Evolutionary conservation across 2,797 vertebrate species (phyloP).

Genomic region (Tauraco hartlaubi): DNA sequence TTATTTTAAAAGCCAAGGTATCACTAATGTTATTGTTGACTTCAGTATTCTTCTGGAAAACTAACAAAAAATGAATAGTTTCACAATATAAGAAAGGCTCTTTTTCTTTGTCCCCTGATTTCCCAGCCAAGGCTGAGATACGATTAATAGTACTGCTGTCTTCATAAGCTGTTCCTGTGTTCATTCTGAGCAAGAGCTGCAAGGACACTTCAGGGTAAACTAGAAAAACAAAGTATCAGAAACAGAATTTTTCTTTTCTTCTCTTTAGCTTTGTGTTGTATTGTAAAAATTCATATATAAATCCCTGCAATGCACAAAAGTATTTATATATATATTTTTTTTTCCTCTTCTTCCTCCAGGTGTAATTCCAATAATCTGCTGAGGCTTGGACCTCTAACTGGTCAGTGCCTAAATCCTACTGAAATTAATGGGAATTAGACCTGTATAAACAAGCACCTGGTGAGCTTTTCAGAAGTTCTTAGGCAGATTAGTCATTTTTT

Average conservation of each 20-base stretch:
- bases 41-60: background rate
- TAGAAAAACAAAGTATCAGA: background rate
- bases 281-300: background rate
- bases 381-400: background rate
- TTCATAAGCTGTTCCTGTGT: background rate
- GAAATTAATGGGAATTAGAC: background rate
- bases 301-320: background rate
- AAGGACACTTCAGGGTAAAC: background rate
- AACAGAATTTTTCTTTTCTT: background rate
- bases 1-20: background rate
- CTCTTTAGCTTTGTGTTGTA: background rate
- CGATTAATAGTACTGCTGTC: background rate
- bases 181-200: background rate
- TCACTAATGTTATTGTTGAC: background rate
- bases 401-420: background rate
- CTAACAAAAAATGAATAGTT: background rate
- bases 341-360: background rate
- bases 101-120: background rate
- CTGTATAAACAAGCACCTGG: background rate
- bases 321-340: background rate
- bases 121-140: background rate
- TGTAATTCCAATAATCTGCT: background rate
- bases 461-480: background rate
- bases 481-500: background rate
- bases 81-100: background rate